Evolutionary conservation across 2,113 vertebrate species (phyloP).

Genomic region (Athene noctua): DNA sequence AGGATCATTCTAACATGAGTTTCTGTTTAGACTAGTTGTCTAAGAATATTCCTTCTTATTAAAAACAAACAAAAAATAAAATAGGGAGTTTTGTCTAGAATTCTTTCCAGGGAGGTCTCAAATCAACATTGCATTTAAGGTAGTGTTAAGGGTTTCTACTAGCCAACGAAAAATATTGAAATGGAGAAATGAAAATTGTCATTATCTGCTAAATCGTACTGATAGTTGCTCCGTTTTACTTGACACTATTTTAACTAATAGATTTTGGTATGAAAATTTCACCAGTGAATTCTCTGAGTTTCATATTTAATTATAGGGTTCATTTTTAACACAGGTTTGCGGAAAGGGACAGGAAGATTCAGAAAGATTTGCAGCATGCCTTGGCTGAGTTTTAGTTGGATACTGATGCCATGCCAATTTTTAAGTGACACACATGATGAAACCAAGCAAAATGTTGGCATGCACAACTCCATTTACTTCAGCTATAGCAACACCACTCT

Average conservation of each 20-base stretch:
- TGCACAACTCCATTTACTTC: neutral
- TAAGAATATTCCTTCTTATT: neutral
- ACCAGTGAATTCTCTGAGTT: neutral
- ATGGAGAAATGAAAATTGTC: neutral
- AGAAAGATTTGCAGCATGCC: neutral
- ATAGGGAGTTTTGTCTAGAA: neutral
- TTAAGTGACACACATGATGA: neutral
- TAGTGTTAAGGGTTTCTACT: neutral
- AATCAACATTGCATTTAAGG: neutral
- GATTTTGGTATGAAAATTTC: neutral
- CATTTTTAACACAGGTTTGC: neutral
- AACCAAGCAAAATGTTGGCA: neutral
- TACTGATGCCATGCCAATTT: neutral
- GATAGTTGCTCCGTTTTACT: neutral
- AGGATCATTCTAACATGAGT: neutral
- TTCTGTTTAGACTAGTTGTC: neutral
- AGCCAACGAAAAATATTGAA: neutral
- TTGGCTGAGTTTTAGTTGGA: neutral
- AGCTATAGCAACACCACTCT: neutral
- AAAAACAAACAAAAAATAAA: neutral
- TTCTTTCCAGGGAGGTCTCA: neutral
- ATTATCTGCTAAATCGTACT: neutral
- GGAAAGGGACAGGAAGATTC: neutral
- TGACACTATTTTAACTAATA: neutral
- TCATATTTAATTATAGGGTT: neutral